Evolutionary conservation across 2,113 vertebrate species (phyloP), one percentile per base, ranked within the genome.

Genomic region (Scalopus aquaticus): DNA sequence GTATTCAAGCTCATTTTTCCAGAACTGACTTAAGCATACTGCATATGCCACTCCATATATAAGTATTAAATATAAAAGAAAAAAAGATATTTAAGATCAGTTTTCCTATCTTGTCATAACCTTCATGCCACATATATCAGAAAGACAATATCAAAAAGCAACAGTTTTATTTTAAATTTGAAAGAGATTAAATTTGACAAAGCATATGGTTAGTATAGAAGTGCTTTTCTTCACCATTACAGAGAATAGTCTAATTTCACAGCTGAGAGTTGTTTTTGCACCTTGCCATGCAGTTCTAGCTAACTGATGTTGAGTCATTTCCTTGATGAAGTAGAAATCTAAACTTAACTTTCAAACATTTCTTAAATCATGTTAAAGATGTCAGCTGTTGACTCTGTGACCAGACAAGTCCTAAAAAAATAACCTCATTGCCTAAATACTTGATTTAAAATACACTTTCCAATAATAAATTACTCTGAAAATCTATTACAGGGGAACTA

Each of bases 101-200:
- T 85, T 39, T 74, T 80, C n/a, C 30, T 39, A 62, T 84, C 44
- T n/a, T 88, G 30, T 65, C 54, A 95, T 87, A 74, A 93, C 56
- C 32, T 62, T 86, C 73, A 82, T 30, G 70, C 12, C 24, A 60
- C 19, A 32, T 78, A 51, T 70, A 56, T 89, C 82, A 95, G 22
- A 91, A 77, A 93, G n/a, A 65, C 88, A 92, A 49, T 90, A 87
- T 39, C 30, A 65, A n/a, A 79, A 80, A 81, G 19, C 26, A 88
- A 79, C 54, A 93, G 46, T 70, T 96, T 93, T 81, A 91, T 77
- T 91, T 93, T 83, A 83, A 79, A 62, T 56, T 79, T 88, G 65
- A 84, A 79, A 91, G 24, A 90, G 56, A 93, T 44, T 60, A 81
- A 89, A 96, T 70, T 56, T 95, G 77, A 69, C 35, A 91, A 93